Conservation (phyloP, 2,888 invertebrate species). For the Dorcus parallelipipedus region DNA sequence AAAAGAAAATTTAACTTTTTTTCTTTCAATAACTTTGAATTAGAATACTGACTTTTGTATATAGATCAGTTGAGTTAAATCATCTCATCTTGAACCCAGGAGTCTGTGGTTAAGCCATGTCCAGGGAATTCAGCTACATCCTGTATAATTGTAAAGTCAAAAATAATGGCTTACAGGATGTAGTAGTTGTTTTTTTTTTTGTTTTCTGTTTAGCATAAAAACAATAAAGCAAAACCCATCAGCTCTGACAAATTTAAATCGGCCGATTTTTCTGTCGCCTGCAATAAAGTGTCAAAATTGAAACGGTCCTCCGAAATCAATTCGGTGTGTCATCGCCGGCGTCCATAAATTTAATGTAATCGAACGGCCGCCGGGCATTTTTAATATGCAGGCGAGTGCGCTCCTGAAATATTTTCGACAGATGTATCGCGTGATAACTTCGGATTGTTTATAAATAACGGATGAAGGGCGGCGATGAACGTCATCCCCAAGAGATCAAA, state of each 20-base stretch:
- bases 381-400: neutral
- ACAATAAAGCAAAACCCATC: no score
- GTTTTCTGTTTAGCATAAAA: no score
- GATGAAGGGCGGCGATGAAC: slow-evolving; percentile 9
- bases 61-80: no score
- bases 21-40: no score
- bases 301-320: neutral
- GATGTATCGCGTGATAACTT: slow-evolving; percentile 10
- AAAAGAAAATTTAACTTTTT: no score
- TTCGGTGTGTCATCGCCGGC: neutral
- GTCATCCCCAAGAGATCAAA: neutral
- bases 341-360: neutral
- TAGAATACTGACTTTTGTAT: no score
- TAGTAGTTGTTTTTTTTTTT: no score
- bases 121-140: no score
- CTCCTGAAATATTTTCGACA: slow-evolving; percentile 1
- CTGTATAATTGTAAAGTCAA: no score
- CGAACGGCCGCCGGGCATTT: neutral
- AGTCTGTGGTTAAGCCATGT: no score
- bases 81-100: no score
- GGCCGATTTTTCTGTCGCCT: neutral
- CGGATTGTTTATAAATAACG: slow-evolving; percentile 16
- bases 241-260: neutral
- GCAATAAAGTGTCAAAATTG: neutral
- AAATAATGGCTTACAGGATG: no score